Evolutionary conservation across 2,113 vertebrate genomes (phyloP).

Genomic region (Erythrolamprus reginae): DNA sequence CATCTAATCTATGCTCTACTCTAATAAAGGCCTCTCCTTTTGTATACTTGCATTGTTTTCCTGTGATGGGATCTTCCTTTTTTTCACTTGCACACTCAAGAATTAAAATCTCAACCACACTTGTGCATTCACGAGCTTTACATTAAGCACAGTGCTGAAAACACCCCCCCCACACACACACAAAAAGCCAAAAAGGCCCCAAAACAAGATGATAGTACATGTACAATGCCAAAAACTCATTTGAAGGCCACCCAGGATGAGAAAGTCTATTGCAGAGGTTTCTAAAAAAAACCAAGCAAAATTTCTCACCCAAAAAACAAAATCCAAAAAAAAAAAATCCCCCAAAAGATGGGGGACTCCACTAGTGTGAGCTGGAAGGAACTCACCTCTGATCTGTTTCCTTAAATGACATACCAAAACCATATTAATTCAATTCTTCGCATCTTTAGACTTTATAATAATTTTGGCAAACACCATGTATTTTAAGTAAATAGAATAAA

Average conservation of each 20-base stretch:
- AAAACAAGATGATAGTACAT: no score
- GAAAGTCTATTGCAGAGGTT: no score
- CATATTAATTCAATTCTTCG: slow-evolving; percentile 26
- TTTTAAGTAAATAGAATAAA: slow-evolving; percentile 62
- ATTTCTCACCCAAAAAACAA: no score
- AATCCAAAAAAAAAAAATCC: no score
- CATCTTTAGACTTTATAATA: slow-evolving; percentile 44
- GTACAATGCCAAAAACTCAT: no score
- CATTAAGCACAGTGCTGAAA: no score
- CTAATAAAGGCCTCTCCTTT: neutral
- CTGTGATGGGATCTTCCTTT: neutral
- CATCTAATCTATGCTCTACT: neutral
- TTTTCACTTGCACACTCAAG: neutral
- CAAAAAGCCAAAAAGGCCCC: no score
- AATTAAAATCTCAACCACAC: neutral
- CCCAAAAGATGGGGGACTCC: no score
- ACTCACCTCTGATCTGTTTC: neutral
- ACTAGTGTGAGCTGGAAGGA: no score
- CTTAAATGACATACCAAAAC: slow-evolving; percentile 27
- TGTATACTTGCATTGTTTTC: neutral
- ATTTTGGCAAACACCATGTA: slow-evolving; percentile 58
- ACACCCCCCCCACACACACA: no score
- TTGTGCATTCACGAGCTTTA: neutral
- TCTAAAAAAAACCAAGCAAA: no score
- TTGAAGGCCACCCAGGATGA: no score